A percentile compares a stretch with the other conserved stretches of the same genome.
Conservation (phyloP, 37 sponge, comb jelly and placozoan genomes). For the Aphrocallistes beatrix region DNA sequence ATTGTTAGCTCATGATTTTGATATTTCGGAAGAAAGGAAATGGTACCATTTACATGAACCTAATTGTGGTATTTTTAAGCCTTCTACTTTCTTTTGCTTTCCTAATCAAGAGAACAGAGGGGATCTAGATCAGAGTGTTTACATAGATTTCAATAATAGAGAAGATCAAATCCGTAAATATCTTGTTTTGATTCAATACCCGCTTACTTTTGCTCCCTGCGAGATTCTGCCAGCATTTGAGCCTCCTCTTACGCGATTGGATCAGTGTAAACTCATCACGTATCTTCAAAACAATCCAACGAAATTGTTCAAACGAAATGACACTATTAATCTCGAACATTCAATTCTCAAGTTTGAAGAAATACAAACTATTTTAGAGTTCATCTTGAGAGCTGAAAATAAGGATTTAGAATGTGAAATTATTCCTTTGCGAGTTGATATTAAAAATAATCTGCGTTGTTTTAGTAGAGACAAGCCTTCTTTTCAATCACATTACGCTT, state of each 20-base stretch:
- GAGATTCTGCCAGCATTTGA: not conserved
- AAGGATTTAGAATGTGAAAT: not conserved
- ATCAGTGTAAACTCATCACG: not conserved
- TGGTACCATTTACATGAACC: not conserved
- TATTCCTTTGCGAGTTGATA: not conserved
- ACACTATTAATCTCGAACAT: not conserved
- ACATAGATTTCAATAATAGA: not conserved
- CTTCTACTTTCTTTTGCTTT: not conserved
- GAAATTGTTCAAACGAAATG: not conserved
- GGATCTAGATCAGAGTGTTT: not conserved
- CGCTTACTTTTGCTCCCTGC: not conserved
- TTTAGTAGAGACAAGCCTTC: not conserved
- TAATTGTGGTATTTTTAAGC: not conserved
- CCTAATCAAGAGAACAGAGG: not conserved
- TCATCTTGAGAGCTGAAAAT: not conserved
- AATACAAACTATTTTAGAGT: not conserved
- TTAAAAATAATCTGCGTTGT: not conserved
- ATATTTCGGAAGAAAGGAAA: not conserved
- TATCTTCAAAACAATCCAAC: not conserved
- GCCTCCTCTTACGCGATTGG: not conserved
- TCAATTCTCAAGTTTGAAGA: not conserved
- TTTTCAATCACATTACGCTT: not conserved
- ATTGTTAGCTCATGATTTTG: not conserved
- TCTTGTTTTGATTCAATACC: not conserved
- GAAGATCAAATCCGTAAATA: not conserved